Evolutionary conservation across 2,113 vertebrate genomes (phyloP).

Genomic region (Neotragus moschatus): DNA sequence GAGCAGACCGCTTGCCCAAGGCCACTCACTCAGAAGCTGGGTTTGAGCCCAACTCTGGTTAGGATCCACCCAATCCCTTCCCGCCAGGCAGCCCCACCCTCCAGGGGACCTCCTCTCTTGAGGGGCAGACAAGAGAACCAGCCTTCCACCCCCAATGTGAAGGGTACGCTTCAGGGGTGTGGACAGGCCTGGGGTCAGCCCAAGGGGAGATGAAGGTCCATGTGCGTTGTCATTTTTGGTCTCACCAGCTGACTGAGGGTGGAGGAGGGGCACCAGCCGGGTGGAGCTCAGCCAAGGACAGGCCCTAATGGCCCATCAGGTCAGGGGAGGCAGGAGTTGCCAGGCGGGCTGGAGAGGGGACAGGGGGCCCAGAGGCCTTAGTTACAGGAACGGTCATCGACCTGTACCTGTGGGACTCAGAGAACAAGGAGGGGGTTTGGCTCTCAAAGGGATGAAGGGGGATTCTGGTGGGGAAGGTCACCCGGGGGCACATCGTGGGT

Average conservation of each 20-base stretch:
- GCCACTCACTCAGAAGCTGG: neutral
- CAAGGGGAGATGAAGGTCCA: fast-evolving
- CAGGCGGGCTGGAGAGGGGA: neutral
- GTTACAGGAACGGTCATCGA: neutral
- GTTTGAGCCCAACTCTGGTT: neutral
- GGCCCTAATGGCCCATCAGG: neutral
- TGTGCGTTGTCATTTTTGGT: neutral
- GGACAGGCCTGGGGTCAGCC: neutral
- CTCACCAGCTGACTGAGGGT: neutral
- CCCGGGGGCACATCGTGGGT: neutral
- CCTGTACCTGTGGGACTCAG: neutral
- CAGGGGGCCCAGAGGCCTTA: neutral
- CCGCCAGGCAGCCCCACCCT: neutral
- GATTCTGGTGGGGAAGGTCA: neutral
- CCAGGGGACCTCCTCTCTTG: neutral
- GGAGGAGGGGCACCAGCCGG: fast-evolving
- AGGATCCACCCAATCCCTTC: neutral
- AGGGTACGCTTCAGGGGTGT: fast-evolving
- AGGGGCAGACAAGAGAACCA: neutral
- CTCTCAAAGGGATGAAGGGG: neutral
- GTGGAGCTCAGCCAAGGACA: neutral
- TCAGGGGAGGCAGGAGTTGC: neutral
- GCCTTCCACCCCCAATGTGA: neutral
- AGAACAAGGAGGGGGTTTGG: fast-evolving
- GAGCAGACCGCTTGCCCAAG: neutral